phyloP scores from a whole-genome alignment of 2,888 invertebrate species.

The Drosophila melanosoma region DNA sequence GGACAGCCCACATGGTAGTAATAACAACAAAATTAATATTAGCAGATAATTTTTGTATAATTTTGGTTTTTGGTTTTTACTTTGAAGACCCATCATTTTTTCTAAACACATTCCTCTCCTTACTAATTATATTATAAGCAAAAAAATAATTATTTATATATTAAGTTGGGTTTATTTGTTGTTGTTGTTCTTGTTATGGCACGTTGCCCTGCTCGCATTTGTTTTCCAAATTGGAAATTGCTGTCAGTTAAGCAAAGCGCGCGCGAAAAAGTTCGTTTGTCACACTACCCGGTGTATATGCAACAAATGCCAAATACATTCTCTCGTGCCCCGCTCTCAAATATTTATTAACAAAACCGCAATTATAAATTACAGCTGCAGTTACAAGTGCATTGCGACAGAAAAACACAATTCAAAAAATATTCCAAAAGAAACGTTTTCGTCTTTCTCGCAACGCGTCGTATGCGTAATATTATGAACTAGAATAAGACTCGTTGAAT shows the following conservation, averaged over 20 bases:
- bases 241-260: constrained; percentile 58
- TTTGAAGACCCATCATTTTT: constrained; percentile 21
- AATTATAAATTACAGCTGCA: constrained; percentile 46
- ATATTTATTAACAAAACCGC: constrained; percentile 48
- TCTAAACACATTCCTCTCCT: constrained; percentile 15
- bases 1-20: constrained; percentile 31
- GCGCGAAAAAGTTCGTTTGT: constrained; percentile 47
- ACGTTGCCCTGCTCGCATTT: constrained; percentile 34
- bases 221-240: constrained; percentile 58
- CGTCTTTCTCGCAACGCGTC: constrained; percentile 37
- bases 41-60: constrained; percentile 37
- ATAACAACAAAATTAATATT: constrained; percentile 25
- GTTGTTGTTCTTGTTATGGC: constrained; percentile 35
- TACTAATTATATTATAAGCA: constrained; percentile 37
- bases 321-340: constrained; percentile 24
- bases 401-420: constrained; percentile 8
- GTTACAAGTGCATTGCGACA: constrained; percentile 34
- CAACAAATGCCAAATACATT: constrained; percentile 45
- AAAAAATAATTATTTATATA: constrained; percentile 26
- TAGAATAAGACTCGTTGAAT: constrained; percentile 9
- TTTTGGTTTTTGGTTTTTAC: constrained; percentile 5
- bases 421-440: constrained; percentile 3
- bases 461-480: constrained; percentile 53
- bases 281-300: constrained; percentile 69
- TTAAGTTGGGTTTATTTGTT: background rate